Base-by-base conservation (phyloP, 1,140 invertebrate species). In the Polyergus mexicanus region DNA sequence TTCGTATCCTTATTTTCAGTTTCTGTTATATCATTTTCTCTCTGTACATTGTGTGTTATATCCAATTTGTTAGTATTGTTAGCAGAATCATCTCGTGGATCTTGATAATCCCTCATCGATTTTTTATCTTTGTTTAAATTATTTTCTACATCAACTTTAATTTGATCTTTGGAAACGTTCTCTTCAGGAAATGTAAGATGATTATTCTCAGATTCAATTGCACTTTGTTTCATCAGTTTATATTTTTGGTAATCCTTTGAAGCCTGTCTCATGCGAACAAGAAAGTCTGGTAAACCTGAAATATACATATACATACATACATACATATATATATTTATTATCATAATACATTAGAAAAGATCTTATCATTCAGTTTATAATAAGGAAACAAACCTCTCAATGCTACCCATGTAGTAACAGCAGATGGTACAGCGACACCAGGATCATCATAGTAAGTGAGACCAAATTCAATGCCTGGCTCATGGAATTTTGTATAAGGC, bases 381-480 rank as follows among this genome's bases (percentile, higher is more conserved):
- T 44, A 62, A 51, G 0, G 25, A 51, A 3, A 47, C 25, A 78
- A 89, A 95, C 94, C 94, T 84, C 92, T 92, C 87, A 94, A 87
- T 7, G 97, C 96, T 1, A 97, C 96, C 96, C 97, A 97, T 0
- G 96, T 95, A 13, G 96, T 96, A 41, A 97, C 94, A 71, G 96
- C 95, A 13, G 96, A 94, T 44, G 97, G 97, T 85, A 97, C 95
- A 91, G 96, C 97, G 56, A 97, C 95, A 6, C 97, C 98, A 22
- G 98, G 98, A 95, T 98, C 97, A 93, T 98, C 98, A 93, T 97
- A 98, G 94, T 98, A 98, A 1, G 98, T 98, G 7, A 98, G 95
- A 38, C 97, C 96, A 94, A 98, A 98, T 94, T 98, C 98, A 86
- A 98, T 96, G n/a, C 97, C 97, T 86, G 97, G 96, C 93, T 97